Conservation (phyloP, 2,113 vertebrate genomes). For the Cebus imitator region DNA sequence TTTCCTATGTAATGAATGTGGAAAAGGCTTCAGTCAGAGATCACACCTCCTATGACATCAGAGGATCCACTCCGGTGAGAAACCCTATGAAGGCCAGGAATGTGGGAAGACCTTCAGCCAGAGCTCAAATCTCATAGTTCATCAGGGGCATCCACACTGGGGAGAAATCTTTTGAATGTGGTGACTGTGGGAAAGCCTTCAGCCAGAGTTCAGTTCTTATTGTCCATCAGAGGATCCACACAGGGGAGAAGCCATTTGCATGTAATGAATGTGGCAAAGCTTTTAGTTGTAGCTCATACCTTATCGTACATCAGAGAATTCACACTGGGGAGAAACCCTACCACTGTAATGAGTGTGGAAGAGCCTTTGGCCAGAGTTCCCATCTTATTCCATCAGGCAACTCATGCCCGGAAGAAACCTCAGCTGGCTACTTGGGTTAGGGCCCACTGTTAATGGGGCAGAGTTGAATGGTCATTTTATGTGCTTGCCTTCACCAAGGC, state of each 20-base stretch:
- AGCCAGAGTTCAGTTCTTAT: slow-evolving; percentile 13
- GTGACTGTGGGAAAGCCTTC: slow-evolving; percentile 37
- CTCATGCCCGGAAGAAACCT: slow-evolving; percentile 21
- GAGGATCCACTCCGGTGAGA: slow-evolving; percentile 42
- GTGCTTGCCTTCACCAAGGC: neutral
- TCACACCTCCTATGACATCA: slow-evolving; percentile 45
- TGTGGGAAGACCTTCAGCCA: neutral
- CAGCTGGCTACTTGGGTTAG: neutral
- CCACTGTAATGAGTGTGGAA: neutral
- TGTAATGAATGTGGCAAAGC: slow-evolving; percentile 18
- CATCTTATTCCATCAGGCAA: slow-evolving; percentile 38
- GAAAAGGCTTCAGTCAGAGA: slow-evolving; percentile 50
- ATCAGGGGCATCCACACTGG: slow-evolving; percentile 16
- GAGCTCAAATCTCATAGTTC: neutral
- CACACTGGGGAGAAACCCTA: slow-evolving; percentile 29
- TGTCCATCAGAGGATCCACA: slow-evolving; percentile 45
- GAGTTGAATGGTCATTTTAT: neutral
- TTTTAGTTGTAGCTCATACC: neutral
- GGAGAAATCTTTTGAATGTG: slow-evolving; percentile 38
- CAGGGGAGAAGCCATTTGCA: slow-evolving; percentile 19
- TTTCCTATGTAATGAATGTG: slow-evolving; percentile 47
- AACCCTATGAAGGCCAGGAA: neutral
- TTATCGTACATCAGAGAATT: slow-evolving; percentile 19
- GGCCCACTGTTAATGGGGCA: neutral
- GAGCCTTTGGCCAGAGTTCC: slow-evolving; percentile 33